phyloP scores from a whole-genome alignment of 2,797 vertebrate species.

The Lagocephalus sceleratus region DNA sequence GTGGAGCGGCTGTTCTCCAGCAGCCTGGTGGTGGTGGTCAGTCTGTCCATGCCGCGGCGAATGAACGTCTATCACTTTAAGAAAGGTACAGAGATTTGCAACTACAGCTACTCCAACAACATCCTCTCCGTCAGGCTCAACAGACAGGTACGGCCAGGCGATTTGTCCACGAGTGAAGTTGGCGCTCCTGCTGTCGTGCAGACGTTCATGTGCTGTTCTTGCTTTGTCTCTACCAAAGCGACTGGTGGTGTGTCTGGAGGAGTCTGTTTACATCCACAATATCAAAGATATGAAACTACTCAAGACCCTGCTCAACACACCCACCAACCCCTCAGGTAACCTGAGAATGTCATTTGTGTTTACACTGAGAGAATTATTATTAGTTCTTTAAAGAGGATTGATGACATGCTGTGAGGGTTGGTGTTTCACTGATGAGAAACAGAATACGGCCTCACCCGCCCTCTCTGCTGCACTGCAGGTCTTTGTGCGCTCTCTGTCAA shows the following conservation, averaged over 20 bases:
- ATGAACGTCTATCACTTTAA: conserved; percentile 98
- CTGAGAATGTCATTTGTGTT: not conserved
- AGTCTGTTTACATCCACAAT: conserved; percentile 94
- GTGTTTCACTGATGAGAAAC: not conserved
- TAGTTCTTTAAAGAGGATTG: no score
- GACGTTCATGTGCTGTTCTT: no score
- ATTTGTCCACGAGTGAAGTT: not conserved
- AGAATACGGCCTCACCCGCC: not conserved
- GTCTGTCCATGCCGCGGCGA: conserved; percentile 82
- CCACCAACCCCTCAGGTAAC: conserved; percentile 85
- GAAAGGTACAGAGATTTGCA: conserved; percentile 96
- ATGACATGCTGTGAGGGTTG: not conserved
- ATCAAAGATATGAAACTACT: conserved; percentile 96
- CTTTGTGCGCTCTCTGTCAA: conserved; percentile 93
- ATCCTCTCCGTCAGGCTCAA: conserved; percentile 91
- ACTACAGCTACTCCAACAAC: conserved; percentile 93
- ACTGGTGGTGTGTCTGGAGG: conserved; percentile 91
- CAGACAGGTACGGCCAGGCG: conserved; percentile 78
- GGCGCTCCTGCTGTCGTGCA: not conserved
- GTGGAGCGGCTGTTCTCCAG: conserved; percentile 96
- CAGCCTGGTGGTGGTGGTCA: conserved; percentile 94
- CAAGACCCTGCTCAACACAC: conserved; percentile 89
- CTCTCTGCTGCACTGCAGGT: conserved; percentile 66
- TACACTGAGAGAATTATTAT: no score
- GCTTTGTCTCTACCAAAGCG: conserved; percentile 67